Base-by-base conservation (phyloP, 2,113 vertebrate genomes). In the Macaca nemestrina region DNA sequence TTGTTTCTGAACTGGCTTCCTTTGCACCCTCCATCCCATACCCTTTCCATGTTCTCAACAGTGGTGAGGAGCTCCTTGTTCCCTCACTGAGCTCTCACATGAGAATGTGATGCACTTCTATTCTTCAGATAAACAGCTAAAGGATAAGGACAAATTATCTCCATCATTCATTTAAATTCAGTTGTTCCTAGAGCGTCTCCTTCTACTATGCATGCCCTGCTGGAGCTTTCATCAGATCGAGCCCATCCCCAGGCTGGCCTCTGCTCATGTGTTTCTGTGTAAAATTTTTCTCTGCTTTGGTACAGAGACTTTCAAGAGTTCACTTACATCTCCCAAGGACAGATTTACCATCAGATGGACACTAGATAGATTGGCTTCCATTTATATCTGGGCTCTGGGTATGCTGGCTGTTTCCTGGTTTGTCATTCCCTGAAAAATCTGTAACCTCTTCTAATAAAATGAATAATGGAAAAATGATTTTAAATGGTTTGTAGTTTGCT, bases 181-280 rank as follows among this genome's bases (percentile, higher is more conserved):
- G 3, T 70, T 50, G 45, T n/a, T 20, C 50, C 4, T 30, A 38
- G 79, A 79, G 12, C 55, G 40, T 1, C 7, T 84, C 20, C 38
- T 30, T 1, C 16, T 30, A 13, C 35, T 6, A 2, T 2, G 6
- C 4, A 11, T 1, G 11, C 17, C 52, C 32, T 1, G 2, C 11
- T 32, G 20, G n/a, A 23, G 23, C 18, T 59, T 55, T 52, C 27
- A 72, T 17, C 23, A 50, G 11, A 1, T 17, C 11, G 10, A 45
- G 52, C 16, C 55, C 43, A 40, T 7, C 7, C 6, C 38, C 7
- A 61, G 25, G 5, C 14, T 17, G 23, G 48, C 38, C 85, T 57
- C 3, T 8, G 9, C 52, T 70, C 23, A 30, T 4, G 1, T 0
- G 2, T 75, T 16, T 50, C 35, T 57, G 0, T 50, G 55, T 18